Percentiles rank a stretch among this genome's conserved stretches.
phyloP scores from a whole-genome alignment of 2,113 vertebrate genomes.

The Calyptommatus sinebrachiatus region DNA sequence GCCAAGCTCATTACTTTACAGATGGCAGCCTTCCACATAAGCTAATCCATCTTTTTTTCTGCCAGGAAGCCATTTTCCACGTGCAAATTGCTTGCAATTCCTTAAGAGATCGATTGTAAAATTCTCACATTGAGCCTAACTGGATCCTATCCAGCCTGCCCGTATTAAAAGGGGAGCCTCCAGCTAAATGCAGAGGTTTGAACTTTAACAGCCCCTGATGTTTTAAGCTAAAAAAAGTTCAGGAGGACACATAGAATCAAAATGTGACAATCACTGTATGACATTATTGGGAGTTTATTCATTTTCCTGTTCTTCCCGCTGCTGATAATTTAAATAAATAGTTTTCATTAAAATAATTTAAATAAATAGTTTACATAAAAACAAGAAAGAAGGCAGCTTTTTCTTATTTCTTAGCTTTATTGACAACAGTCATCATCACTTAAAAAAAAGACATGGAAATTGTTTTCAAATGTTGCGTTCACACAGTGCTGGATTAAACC shows the following conservation, averaged over 20 bases:
- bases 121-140: not conserved
- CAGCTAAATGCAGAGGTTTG: not conserved
- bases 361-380: too few relatives aligned
- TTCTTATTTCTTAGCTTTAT: too few relatives aligned
- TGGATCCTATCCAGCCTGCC: constrained; percentile 19
- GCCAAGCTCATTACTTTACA: constrained; percentile 3
- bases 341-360: too few relatives aligned
- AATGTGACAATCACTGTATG: not conserved
- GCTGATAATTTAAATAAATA: too few relatives aligned
- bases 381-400: not conserved
- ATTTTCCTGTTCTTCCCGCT: not conserved
- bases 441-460: too few relatives aligned
- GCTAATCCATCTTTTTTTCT: constrained; percentile 18
- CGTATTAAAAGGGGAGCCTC: not conserved
- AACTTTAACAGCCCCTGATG: not conserved
- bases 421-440: too few relatives aligned
- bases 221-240: constrained; percentile 7
- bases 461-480: too few relatives aligned
- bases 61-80: constrained; percentile 12
- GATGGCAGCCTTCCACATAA: constrained; percentile 8
- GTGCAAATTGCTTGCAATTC: constrained; percentile 14
- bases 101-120: constrained; percentile 11
- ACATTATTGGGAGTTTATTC: not conserved
- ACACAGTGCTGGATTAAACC: too few relatives aligned
- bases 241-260: not conserved